A percentile compares a stretch with the other conserved stretches of the same genome.
Conservation (phyloP, 2,113 vertebrate species). For the Pelmatolapia mariae region DNA sequence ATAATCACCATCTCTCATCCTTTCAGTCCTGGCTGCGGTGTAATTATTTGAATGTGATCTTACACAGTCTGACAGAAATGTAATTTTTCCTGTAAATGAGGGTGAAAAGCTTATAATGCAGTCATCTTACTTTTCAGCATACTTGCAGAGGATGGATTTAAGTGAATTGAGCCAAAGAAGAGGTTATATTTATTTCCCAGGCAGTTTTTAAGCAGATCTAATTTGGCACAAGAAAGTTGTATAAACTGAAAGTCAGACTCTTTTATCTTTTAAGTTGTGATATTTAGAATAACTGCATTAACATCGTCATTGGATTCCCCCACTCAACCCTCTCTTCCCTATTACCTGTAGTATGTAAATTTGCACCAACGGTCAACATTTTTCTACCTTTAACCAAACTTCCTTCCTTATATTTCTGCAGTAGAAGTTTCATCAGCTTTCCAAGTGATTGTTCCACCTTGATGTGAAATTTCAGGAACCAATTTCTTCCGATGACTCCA, state of each 20-base stretch:
- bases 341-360: background rate
- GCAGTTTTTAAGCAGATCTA: background rate
- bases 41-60: constrained; percentile 32
- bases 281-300: background rate
- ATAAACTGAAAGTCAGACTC: background rate
- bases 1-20: constrained; percentile 14
- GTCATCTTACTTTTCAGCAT: background rate
- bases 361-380: fast-evolving
- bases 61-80: background rate
- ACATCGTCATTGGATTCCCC: background rate
- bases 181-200: background rate
- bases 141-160: background rate
- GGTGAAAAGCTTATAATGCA: background rate
- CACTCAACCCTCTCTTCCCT: background rate
- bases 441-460: background rate
- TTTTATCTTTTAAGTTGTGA: background rate
- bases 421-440: background rate
- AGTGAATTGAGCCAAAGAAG: background rate
- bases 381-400: background rate
- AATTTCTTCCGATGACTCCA: background rate
- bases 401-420: background rate
- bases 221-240: background rate
- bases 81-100: background rate
- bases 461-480: background rate
- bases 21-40: background rate